Evolutionary conservation across 2,888 invertebrate genomes (phyloP).

Genomic region (Drosophila ustulata): DNA sequence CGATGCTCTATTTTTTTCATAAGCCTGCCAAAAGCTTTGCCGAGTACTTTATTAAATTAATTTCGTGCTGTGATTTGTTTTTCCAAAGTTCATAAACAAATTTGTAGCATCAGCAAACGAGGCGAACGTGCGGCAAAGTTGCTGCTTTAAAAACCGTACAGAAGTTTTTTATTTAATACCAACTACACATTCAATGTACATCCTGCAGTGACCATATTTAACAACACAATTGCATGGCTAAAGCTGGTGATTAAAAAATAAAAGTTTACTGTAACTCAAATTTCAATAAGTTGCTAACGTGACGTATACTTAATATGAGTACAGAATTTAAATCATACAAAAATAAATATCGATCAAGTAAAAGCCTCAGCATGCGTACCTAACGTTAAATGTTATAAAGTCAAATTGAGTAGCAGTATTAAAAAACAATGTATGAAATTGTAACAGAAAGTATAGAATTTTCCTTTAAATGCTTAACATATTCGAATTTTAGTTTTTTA

Average conservation of each 20-base stretch:
- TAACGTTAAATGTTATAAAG: no score
- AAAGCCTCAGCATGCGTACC: no score
- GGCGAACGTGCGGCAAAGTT: not conserved
- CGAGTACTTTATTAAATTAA: conserved; percentile 20
- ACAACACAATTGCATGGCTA: no score
- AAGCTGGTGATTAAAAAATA: no score
- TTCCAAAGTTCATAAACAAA: conserved; percentile 6
- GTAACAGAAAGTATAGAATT: not conserved
- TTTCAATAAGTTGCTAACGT: not conserved
- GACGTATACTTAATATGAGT: not conserved
- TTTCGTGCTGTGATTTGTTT: conserved; percentile 6
- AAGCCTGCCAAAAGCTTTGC: conserved; percentile 2
- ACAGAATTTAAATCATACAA: no score
- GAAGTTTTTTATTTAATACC: not conserved
- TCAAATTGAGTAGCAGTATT: no score
- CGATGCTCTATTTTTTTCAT: conserved; percentile 19
- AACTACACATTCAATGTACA: not conserved
- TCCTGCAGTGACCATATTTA: no score
- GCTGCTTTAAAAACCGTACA: not conserved
- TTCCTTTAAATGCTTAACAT: no score
- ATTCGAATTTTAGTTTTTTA: no score
- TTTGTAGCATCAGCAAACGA: conserved; percentile 1
- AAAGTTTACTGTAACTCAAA: no score
- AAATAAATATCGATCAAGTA: no score
- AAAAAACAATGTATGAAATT: not conserved